Evolutionary conservation across 1,140 invertebrate genomes (phyloP), one percentile per base, ranked within the genome.

Genomic region (Leptopilina clavipes): DNA sequence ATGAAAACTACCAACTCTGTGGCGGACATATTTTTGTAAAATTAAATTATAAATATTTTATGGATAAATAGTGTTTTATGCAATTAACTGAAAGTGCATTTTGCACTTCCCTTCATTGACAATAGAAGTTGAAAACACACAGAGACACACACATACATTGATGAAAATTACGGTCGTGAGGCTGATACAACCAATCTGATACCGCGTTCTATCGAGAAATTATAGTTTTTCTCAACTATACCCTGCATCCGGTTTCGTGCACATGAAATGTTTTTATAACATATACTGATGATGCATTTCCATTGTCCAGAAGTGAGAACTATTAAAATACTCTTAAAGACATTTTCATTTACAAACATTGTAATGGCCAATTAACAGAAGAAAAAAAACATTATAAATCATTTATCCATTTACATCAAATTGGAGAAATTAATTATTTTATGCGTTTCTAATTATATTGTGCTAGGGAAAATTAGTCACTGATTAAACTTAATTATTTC

Each of bases 11-110:
- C 25, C 5, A 5, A 31, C 25, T 1, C 25, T 31, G 5, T 5
- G 25, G 25, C 5, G 25, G 1, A 31, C 25, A 31, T 1, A 5
- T 44, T 11, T 11, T 44, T 44, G 43, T 44, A 44, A 3, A 44
- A 44, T 44, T 44, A 44, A 31, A 31, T 31, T 14, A 44, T 11
- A 44, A 78, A 82, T 82, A 78, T 80, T 48, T 48, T 14, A 14
- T 48, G 11, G 12, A 48, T 14, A 14, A 48, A 48, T 48, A 48
- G 12, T n/a, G 45, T 14, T 44, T 48, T n/a, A 1, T 52, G 14
- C 48, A 52, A 52, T 52, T 52, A n/a, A 14, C 11, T 7, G 5
- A 52, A 52, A 17, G 48, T 52, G 48, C 48, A 52, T 52, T 52
- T 52, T 52, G 48, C 48, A 52, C 48, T 52, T 52, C 48, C 48